These are phyloP conservation scores for Mus minutoides DNA, from an alignment of 2,797 vertebrate genomes.

Conservation along the genomic window DNA sequence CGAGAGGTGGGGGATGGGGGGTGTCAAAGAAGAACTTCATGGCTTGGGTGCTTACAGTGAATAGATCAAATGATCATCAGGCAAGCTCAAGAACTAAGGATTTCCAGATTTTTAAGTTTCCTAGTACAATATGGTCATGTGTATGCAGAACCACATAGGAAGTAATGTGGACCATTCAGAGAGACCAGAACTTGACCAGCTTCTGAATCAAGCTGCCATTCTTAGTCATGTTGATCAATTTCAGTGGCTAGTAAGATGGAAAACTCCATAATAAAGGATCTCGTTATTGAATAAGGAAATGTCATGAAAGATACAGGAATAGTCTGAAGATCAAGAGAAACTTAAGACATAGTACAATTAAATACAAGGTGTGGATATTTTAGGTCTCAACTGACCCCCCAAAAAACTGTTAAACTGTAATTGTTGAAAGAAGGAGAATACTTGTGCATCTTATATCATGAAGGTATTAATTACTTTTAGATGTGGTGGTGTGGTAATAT, in stretches of 20 bases:
- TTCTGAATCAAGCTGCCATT: not conserved
- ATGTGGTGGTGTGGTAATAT: not conserved
- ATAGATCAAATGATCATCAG: too few relatives aligned
- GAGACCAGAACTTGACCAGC: not conserved
- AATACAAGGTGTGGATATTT: not conserved
- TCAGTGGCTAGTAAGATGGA: not conserved
- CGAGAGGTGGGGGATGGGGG: not conserved
- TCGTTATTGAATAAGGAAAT: not conserved
- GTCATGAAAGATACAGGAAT: not conserved
- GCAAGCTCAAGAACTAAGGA: too few relatives aligned
- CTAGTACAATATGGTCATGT: too few relatives aligned
- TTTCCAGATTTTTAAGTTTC: too few relatives aligned
- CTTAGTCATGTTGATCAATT: not conserved
- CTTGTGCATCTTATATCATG: not conserved
- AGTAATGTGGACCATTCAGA: not conserved
- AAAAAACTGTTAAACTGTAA: not conserved
- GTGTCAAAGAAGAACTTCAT: not conserved
- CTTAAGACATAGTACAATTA: not conserved
- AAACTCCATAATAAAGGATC: not conserved
- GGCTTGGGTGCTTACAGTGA: not conserved
- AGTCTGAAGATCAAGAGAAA: not conserved
- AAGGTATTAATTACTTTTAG: constrained; percentile 9
- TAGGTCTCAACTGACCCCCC: not conserved
- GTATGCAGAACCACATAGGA: not conserved
- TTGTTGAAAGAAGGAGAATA: not conserved